Percentiles rank a stretch among this genome's conserved stretches.
Evolutionary conservation across 1,140 invertebrate genomes (phyloP).

Genomic region (Vollenhovia emeryi): DNA sequence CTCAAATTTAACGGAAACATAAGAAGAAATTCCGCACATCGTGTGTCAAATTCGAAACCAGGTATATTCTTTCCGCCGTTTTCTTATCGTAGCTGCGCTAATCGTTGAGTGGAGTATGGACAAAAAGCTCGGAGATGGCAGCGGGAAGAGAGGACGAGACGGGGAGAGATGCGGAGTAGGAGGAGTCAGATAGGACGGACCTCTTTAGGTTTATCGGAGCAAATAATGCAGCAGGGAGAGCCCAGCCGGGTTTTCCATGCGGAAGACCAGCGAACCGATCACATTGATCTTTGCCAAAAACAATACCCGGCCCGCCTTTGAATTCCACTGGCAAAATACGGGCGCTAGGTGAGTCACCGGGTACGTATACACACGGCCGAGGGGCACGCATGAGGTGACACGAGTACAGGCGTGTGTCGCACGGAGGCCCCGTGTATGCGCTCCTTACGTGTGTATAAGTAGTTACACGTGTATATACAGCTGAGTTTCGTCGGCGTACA

Average conservation of each 20-base stretch:
- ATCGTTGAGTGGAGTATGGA: slow-evolving; percentile 47
- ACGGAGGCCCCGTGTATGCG: slow-evolving; percentile 18
- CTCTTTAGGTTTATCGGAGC: slow-evolving; percentile 78
- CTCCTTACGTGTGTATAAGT: slow-evolving; percentile 57
- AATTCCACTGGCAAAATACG: slow-evolving; percentile 78
- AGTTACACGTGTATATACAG: slow-evolving; percentile 54
- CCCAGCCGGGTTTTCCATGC: slow-evolving; percentile 70
- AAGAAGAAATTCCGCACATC: not conserved
- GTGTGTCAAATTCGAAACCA: not conserved
- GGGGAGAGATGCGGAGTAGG: slow-evolving; percentile 40
- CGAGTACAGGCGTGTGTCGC: slow-evolving; percentile 12
- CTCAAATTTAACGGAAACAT: not conserved
- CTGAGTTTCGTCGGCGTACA: slow-evolving; percentile 36
- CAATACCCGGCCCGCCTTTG: slow-evolving; percentile 78
- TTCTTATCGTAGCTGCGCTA: slow-evolving; percentile 35
- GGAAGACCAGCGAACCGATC: slow-evolving; percentile 79
- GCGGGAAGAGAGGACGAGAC: slow-evolving; percentile 20
- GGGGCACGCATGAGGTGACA: slow-evolving; percentile 22
- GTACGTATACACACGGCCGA: slow-evolving; percentile 38
- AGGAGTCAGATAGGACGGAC: slow-evolving; percentile 69
- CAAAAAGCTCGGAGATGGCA: slow-evolving; percentile 42
- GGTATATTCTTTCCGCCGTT: not conserved
- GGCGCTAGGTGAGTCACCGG: slow-evolving; percentile 77
- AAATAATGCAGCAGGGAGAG: slow-evolving; percentile 78
- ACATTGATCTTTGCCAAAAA: slow-evolving; percentile 82